These are phyloP conservation scores for Monopterus albus DNA, from an alignment of 2,113 vertebrate species.

Conservation along the genomic window DNA sequence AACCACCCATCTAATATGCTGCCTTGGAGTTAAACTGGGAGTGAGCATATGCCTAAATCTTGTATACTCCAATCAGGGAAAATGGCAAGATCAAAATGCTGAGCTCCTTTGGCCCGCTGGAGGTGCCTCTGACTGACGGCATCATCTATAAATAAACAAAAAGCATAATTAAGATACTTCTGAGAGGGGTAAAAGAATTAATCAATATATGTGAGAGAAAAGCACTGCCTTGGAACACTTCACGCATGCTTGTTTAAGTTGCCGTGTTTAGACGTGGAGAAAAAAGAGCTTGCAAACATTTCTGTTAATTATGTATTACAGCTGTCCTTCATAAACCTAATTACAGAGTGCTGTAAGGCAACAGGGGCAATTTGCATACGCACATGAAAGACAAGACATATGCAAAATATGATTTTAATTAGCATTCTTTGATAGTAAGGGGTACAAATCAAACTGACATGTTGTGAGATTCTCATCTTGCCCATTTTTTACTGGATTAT, in stretches of 20 bases:
- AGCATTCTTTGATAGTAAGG: constrained; percentile 93
- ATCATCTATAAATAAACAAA: constrained; percentile 72
- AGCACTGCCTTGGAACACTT: constrained; percentile 58
- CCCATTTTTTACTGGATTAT: constrained; percentile 82
- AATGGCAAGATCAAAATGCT: constrained; percentile 63
- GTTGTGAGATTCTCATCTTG: constrained; percentile 92
- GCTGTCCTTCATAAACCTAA: constrained; percentile 99
- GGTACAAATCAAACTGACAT: constrained; percentile 97
- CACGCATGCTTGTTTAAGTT: constrained; percentile 85
- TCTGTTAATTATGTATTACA: constrained; percentile 99
- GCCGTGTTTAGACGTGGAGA: constrained; percentile 76
- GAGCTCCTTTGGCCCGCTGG: constrained; percentile 38
- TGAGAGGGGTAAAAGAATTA: constrained; percentile 39
- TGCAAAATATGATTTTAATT: constrained; percentile 99
- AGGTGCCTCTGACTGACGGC: constrained; percentile 61
- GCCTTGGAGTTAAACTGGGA: constrained; percentile 70
- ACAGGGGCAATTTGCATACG: constrained; percentile 94
- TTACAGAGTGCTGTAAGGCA: constrained; percentile 99
- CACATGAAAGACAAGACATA: constrained; percentile 95
- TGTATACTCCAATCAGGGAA: constrained; percentile 54
- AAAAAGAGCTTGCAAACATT: constrained; percentile 94
- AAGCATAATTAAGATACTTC: constrained; percentile 69
- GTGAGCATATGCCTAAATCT: constrained; percentile 61
- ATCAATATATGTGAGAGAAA: constrained; percentile 66
- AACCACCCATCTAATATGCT: constrained; percentile 67